Percentiles rank a stretch among this genome's conserved stretches.
These are phyloP conservation scores for Borostomias antarcticus DNA, from an alignment of 2,797 vertebrate genomes.

Conservation along the genomic window DNA sequence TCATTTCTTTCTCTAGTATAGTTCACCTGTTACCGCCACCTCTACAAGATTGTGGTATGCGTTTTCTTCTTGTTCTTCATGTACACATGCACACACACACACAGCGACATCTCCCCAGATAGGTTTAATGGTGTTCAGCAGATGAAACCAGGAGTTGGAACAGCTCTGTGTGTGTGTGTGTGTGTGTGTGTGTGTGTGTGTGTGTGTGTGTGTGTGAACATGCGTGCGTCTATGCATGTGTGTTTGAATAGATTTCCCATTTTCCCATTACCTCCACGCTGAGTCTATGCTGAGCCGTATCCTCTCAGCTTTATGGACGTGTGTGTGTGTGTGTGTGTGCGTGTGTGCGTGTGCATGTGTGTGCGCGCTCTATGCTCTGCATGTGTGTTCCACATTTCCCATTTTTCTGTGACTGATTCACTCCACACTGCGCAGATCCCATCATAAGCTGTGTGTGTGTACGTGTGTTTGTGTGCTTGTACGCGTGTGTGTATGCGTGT, in stretches of 20 bases:
- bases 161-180: neutral
- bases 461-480: neutral
- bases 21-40: too few relatives aligned
- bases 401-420: slow-evolving; percentile 31
- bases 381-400: neutral
- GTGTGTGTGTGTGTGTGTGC: neutral
- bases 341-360: slow-evolving; percentile 1
- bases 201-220: neutral
- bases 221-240: neutral
- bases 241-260: neutral
- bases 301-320: too few relatives aligned
- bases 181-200: neutral
- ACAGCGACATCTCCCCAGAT: neutral
- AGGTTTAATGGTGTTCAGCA: neutral
- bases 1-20: too few relatives aligned
- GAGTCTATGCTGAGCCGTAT: neutral
- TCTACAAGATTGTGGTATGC: too few relatives aligned
- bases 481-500: too few relatives aligned
- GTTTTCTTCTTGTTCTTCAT: too few relatives aligned
- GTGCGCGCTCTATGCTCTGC: neutral
- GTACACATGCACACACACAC: slow-evolving; percentile 5
- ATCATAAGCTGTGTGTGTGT: slow-evolving; percentile 5
- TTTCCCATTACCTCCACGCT: neutral
- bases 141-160: neutral
- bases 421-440: neutral